These are phyloP conservation scores for Mylabris phalerata DNA, from an alignment of 1,140 invertebrate genomes.

Conservation along the genomic window DNA sequence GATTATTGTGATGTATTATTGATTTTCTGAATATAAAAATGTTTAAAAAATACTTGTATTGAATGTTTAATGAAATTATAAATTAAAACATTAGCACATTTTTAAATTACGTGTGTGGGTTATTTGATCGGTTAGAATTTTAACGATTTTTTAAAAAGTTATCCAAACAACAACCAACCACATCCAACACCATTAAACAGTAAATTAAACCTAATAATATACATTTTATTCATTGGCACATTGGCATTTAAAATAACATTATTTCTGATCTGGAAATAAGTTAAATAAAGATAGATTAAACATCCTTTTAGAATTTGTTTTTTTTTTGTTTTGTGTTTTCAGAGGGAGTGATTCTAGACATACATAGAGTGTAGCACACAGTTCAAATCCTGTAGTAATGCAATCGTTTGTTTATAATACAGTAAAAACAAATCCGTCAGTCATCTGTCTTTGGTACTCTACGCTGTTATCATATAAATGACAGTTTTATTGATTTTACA, in stretches of 20 bases:
- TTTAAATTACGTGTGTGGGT: neutral
- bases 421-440: conserved; percentile 41
- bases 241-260: neutral
- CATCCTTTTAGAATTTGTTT: no score
- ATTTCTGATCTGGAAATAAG: neutral
- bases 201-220: conserved; percentile 28
- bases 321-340: no score
- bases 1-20: no score
- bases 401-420: conserved; percentile 39
- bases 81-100: neutral
- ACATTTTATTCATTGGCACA: conserved; percentile 22
- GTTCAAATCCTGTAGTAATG: conserved; percentile 16
- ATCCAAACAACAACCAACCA: conserved; percentile 19
- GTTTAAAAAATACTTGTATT: no score
- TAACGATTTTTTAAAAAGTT: conserved; percentile 5
- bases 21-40: no score
- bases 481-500: neutral
- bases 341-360: neutral
- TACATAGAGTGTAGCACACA: conserved; percentile 2
- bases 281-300: no score
- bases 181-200: conserved; percentile 28
- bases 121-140: conserved; percentile 1
- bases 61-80: neutral
- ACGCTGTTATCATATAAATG: conserved; percentile 10
- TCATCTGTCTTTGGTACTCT: conserved; percentile 37